Base-by-base conservation (phyloP, 2,113 vertebrate genomes). In the Piliocolobus tephrosceles region DNA sequence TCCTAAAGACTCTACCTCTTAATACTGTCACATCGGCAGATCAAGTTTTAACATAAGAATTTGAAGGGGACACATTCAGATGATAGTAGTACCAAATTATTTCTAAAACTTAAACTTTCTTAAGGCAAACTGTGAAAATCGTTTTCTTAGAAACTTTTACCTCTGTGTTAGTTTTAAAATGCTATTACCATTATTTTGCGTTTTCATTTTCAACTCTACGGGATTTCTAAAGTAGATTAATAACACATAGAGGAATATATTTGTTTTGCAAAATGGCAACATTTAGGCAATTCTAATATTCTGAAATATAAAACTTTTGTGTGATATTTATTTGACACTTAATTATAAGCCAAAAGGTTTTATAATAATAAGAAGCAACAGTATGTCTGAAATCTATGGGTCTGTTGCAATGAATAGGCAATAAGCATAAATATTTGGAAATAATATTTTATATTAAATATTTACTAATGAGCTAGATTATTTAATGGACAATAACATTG, bases 391-490 rank as follows among this genome's bases (percentile, higher is more conserved):
- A 68, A 2, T 10, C 16, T n/a, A 5, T 35, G 3, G 0, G 3
- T 91, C 10, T 61, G 13, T 55, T 57, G 57, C 27, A 91, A 47
- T n/a, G 20, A 1, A 10, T 79, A 66, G 18, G 5, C 9, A 75
- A 20, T 13, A 80, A 68, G 13, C 13, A 32, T 87, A 86, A 73
- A 4, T 57, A 47, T 83, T 87, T 75, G n/a, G 16, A 27, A 8
- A 11, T n/a, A 91, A 86, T 10, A 89, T 58, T 57, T 92, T 68
- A 61, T 86, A 45, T 83, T 93, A 87, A 79, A 47, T 57, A 95
- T 96, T 88, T 83, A 94, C 13, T 45, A 89, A 78, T 35, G 9
- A 27, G 5, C 6, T 35, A 58, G 18, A 70, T 72, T 94, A 81
- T 68, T 85, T 95, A 83, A 93, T 92, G 16, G 52, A 75, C 18